phyloP scores from a whole-genome alignment of 2,888 invertebrate species.

The Watsonalla cultraria region DNA sequence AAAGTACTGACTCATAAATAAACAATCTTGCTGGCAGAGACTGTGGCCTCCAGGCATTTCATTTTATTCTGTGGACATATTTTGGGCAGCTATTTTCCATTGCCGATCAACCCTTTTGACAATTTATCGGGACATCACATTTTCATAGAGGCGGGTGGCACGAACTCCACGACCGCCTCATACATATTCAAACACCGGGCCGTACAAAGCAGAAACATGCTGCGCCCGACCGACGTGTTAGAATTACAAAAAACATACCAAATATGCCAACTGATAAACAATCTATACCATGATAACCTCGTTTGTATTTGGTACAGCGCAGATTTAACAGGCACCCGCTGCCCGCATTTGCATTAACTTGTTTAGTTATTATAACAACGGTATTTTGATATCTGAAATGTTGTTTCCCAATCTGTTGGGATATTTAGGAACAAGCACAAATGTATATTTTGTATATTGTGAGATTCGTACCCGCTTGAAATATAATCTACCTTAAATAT shows the following conservation, averaged over 20 bases:
- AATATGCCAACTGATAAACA: conserved; percentile 50
- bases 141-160: conserved; percentile 68
- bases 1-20: conserved; percentile 30
- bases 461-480: no score
- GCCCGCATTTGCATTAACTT: background rate
- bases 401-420: background rate
- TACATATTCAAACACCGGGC: conserved; percentile 72
- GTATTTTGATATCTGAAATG: background rate
- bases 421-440: background rate
- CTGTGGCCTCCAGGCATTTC: conserved; percentile 40
- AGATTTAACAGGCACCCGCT: background rate
- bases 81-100: conserved; percentile 61
- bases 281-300: conserved; percentile 37
- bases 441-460: no score
- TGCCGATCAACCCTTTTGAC: conserved; percentile 73
- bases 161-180: conserved; percentile 58
- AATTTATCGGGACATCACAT: conserved; percentile 76
- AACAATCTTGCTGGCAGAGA: conserved; percentile 43
- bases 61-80: conserved; percentile 51
- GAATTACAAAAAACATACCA: conserved; percentile 64
- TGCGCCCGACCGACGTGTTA: conserved; percentile 57
- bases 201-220: conserved; percentile 69
- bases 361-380: background rate
- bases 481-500: no score
- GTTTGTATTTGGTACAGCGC: conserved; percentile 13